These are phyloP conservation scores for Machaerirhynchus nigripectus DNA, from an alignment of 2,113 vertebrate species.

Conservation along the genomic window DNA sequence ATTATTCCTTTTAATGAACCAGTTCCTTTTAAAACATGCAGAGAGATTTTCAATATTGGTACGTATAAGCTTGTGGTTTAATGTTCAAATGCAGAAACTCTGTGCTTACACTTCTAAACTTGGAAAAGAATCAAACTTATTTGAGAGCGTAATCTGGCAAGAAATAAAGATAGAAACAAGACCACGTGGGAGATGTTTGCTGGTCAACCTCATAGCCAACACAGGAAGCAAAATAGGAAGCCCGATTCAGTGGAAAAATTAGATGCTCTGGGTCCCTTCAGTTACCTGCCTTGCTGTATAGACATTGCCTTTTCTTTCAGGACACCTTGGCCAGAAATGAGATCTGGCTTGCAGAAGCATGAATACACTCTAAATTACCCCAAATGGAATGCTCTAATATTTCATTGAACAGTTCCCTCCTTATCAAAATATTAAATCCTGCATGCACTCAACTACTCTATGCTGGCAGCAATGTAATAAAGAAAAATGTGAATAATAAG, in stretches of 20 bases:
- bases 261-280: neutral
- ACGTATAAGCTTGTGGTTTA: neutral
- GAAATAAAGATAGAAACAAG: slow-evolving; percentile 14
- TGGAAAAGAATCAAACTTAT: neutral
- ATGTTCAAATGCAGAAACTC: neutral
- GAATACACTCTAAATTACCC: neutral
- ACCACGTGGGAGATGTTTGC: neutral
- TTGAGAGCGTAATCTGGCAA: neutral
- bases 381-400: neutral
- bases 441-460: neutral
- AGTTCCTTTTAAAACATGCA: neutral
- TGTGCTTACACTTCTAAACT: neutral
- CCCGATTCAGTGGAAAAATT: neutral
- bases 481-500: neutral
- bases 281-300: neutral
- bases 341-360: neutral
- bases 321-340: neutral
- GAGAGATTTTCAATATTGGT: neutral
- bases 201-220: neutral
- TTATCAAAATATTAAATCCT: neutral
- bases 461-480: neutral
- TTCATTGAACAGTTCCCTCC: neutral
- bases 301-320: neutral
- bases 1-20: neutral
- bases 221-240: neutral